A percentile compares a stretch with the other conserved stretches of the same genome.
phyloP scores from a whole-genome alignment of 2,113 vertebrate genomes.

The Lepisosteus oculatus region DNA sequence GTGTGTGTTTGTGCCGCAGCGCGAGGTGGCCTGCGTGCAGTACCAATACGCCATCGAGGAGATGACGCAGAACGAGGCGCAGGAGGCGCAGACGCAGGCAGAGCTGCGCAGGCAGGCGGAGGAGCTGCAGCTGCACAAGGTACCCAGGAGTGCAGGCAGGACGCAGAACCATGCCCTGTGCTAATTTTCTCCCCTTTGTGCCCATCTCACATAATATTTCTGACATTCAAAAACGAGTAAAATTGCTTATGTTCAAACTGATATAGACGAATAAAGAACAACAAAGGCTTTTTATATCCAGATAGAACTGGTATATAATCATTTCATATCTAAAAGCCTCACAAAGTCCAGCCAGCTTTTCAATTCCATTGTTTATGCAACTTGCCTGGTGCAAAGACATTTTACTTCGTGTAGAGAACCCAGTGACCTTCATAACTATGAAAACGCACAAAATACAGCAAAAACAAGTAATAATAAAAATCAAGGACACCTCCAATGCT shows the following conservation, averaged over 20 bases:
- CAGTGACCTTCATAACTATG: neutral
- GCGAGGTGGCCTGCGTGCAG: constrained; percentile 52
- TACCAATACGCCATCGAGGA: constrained; percentile 58
- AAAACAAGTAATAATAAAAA: neutral
- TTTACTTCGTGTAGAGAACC: neutral
- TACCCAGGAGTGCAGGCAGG: constrained; percentile 30
- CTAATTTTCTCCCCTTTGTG: no score
- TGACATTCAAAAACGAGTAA: no score
- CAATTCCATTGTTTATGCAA: neutral
- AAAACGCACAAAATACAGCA: neutral
- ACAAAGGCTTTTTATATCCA: no score
- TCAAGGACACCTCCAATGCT: neutral
- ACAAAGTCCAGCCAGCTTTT: no score
- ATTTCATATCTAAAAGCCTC: no score
- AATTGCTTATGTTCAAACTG: no score
- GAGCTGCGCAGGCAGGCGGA: constrained; percentile 35
- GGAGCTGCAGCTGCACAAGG: constrained; percentile 70
- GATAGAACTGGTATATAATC: no score
- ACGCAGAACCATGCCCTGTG: no score
- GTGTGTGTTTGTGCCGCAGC: constrained; percentile 50
- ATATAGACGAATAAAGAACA: no score
- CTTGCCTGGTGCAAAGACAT: neutral
- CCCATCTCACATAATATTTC: no score
- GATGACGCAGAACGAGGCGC: constrained; percentile 55
- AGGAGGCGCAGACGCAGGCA: constrained; percentile 41